Percentiles rank a stretch among this genome's conserved stretches.
These are phyloP conservation scores for Xenotilapia caudafasciata DNA, from an alignment of 2,113 vertebrate genomes.

Conservation along the genomic window DNA sequence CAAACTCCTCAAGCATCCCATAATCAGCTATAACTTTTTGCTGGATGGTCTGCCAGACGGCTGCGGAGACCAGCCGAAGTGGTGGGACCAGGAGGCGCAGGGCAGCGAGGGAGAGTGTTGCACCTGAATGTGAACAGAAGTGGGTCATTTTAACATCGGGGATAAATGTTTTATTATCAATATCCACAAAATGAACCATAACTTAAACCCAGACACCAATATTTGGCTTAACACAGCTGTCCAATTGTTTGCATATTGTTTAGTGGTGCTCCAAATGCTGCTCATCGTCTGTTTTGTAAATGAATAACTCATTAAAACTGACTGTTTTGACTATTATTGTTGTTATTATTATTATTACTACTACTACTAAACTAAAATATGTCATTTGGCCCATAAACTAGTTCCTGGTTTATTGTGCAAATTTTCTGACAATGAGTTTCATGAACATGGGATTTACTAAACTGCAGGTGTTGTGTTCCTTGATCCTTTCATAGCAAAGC, in stretches of 20 bases:
- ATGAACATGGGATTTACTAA: background rate
- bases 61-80: constrained; percentile 54
- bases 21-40: constrained; percentile 53
- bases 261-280: background rate
- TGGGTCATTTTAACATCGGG: background rate
- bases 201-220: background rate
- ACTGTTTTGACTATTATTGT: background rate
- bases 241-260: background rate
- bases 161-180: background rate
- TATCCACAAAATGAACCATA: background rate
- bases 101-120: constrained; percentile 4
- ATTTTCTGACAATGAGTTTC: background rate
- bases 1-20: constrained; percentile 67
- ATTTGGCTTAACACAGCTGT: background rate
- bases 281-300: background rate
- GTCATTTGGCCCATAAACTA: background rate
- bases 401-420: background rate
- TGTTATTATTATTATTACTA: fast-evolving
- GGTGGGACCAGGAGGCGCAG: constrained; percentile 51
- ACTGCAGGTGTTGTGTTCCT: background rate
- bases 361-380: background rate
- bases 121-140: background rate
- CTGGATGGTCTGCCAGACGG: constrained; percentile 63
- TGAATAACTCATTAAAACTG: background rate
- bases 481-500: background rate